Conservation (phyloP, 2,113 vertebrate genomes). For the Gila orcuttii region DNA sequence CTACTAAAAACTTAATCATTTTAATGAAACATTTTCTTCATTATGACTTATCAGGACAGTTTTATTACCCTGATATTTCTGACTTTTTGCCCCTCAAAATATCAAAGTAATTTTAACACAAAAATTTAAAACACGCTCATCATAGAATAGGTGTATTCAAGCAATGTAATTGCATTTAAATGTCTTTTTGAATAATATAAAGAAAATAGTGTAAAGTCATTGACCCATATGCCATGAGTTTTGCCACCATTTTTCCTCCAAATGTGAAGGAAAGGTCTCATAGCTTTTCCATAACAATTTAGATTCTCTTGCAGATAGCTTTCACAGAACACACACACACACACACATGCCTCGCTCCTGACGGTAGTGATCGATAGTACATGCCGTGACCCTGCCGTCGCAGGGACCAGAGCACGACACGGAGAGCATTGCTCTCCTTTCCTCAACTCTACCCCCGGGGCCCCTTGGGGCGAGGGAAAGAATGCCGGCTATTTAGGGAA, state of each 20-base stretch:
- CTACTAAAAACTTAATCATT: neutral
- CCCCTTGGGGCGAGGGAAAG: slow-evolving; percentile 76
- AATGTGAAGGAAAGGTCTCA: neutral
- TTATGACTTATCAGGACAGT: neutral
- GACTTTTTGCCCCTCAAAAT: neutral
- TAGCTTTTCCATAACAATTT: neutral
- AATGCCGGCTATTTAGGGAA: slow-evolving; percentile 77
- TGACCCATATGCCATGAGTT: neutral
- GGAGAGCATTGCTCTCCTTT: slow-evolving; percentile 64
- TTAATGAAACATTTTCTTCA: neutral
- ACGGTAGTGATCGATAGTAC: slow-evolving; percentile 48
- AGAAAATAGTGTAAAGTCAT: neutral
- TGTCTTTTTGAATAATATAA: neutral
- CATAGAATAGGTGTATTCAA: neutral
- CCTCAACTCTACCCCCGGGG: slow-evolving; percentile 57
- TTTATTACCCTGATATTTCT: neutral
- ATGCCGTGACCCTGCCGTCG: slow-evolving; percentile 22
- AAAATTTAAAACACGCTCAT: neutral
- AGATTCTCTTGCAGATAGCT: neutral
- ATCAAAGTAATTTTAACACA: neutral
- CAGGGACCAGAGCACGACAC: slow-evolving; percentile 46
- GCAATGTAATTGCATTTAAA: neutral
- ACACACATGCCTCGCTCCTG: slow-evolving; percentile 19
- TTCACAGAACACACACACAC: slow-evolving; percentile 25
- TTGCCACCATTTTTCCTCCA: neutral